A percentile compares a stretch with the other conserved stretches of the same genome.
phyloP scores from a whole-genome alignment of 53 echinoderm and acorn worm genomes.

The Arbacia lixula region DNA sequence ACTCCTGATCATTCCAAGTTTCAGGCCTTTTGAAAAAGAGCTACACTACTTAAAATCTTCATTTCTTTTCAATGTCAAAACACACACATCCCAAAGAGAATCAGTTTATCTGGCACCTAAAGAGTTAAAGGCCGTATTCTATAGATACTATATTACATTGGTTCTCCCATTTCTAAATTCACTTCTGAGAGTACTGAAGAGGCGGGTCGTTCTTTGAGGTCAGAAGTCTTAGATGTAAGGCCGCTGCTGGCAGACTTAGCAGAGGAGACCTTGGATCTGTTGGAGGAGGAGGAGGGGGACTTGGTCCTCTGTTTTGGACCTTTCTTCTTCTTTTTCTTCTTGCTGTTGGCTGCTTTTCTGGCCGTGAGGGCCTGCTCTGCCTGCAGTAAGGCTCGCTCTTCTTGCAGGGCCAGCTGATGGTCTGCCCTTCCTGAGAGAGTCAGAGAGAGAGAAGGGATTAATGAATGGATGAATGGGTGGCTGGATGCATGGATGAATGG shows the following conservation, averaged over 20 bases:
- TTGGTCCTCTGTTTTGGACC: conserved; percentile 1
- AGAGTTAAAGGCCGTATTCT: too few species aligned
- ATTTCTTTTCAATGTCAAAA: too few species aligned
- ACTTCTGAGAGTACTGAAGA: too few species aligned
- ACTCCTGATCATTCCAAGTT: too few species aligned
- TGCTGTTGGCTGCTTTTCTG: not conserved
- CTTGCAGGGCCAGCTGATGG: conserved; percentile 14
- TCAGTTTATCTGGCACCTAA: too few species aligned
- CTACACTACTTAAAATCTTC: too few species aligned
- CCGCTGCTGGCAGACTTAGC: conserved; percentile 3
- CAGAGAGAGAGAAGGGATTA: too few species aligned
- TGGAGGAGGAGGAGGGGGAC: not conserved
- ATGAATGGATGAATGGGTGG: not conserved
- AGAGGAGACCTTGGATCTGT: not conserved
- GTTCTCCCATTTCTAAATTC: too few species aligned
- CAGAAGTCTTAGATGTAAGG: not conserved
- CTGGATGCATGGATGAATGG: not conserved
- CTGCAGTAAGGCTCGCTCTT: conserved; percentile 4
- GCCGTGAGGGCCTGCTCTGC: not conserved
- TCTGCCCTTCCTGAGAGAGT: conserved; percentile 43
- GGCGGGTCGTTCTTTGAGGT: too few species aligned
- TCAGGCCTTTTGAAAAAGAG: too few species aligned
- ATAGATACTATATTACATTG: too few species aligned
- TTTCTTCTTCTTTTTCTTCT: conserved; percentile 38
- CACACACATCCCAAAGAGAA: too few species aligned